phyloP scores from a whole-genome alignment of 2,888 invertebrate genomes.

The Andrena minutula region DNA sequence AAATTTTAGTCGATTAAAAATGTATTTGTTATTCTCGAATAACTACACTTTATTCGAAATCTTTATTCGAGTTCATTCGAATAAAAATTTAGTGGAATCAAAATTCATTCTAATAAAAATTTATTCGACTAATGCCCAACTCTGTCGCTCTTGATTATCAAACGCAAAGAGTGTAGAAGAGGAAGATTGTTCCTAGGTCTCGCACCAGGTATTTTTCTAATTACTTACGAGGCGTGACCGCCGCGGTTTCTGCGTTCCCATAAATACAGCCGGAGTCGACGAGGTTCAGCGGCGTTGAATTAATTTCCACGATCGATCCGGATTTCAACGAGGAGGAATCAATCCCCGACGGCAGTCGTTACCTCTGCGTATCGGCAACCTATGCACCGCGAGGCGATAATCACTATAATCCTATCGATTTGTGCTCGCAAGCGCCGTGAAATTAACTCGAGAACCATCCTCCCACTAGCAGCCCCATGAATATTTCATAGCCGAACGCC shows the following conservation, averaged over 20 bases:
- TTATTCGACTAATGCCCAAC: too few relatives aligned
- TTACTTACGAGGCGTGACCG: neutral
- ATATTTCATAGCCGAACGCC: conserved; percentile 58
- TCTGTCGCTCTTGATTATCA: too few relatives aligned
- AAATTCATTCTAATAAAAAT: too few relatives aligned
- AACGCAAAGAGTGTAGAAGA: neutral
- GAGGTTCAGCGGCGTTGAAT: conserved; percentile 12
- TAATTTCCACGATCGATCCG: conserved; percentile 43
- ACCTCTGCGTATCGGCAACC: conserved; percentile 10
- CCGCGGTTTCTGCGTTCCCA: neutral
- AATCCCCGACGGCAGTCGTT: conserved; percentile 21
- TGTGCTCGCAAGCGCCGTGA: conserved; percentile 67
- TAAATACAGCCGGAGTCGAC: neutral
- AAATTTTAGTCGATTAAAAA: too few relatives aligned
- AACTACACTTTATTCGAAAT: too few relatives aligned
- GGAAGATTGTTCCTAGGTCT: neutral
- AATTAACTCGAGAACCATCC: conserved; percentile 58
- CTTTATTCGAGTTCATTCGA: too few relatives aligned
- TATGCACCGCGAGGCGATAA: conserved; percentile 62
- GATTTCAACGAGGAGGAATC: conserved; percentile 36
- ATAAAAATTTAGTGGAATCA: too few relatives aligned
- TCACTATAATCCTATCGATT: conserved; percentile 71
- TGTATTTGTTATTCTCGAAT: too few relatives aligned
- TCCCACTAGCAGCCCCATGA: conserved; percentile 48
- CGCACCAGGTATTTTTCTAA: neutral